A percentile compares a stretch with the other conserved stretches of the same genome.
Conservation (phyloP, 2,888 invertebrate species). For the Nymphalis c-album region DNA sequence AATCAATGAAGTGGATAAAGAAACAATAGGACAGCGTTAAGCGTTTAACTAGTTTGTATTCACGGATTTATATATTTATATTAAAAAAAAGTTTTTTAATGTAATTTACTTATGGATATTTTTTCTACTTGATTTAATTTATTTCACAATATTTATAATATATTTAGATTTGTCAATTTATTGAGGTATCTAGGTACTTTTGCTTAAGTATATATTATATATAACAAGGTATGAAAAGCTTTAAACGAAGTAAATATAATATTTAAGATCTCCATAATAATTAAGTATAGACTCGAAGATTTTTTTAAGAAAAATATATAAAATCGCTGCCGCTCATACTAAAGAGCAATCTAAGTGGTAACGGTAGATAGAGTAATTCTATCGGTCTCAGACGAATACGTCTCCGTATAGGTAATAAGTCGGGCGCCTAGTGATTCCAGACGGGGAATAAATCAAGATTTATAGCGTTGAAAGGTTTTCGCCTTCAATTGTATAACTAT, state of each 20-base stretch:
- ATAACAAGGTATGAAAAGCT: too few relatives aligned
- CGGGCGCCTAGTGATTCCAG: constrained; percentile 34
- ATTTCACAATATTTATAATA: too few relatives aligned
- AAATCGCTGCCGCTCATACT: constrained; percentile 1
- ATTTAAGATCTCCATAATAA: too few relatives aligned
- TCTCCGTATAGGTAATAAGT: constrained; percentile 35
- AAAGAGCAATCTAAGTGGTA: constrained; percentile 5
- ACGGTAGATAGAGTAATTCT: constrained; percentile 29
- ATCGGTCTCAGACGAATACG: constrained; percentile 30
- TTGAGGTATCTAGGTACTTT: too few relatives aligned
- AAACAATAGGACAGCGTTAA: neutral
- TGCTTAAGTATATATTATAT: too few relatives aligned
- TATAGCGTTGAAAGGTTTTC: constrained; percentile 33
- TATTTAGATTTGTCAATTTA: too few relatives aligned
- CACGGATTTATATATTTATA: neutral
- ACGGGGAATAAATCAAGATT: constrained; percentile 37
- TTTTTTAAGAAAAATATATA: neutral
- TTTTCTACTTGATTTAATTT: too few relatives aligned
- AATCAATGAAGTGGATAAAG: constrained; percentile 8
- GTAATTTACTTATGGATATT: too few relatives aligned
- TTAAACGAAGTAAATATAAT: too few relatives aligned
- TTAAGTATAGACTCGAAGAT: too few relatives aligned
- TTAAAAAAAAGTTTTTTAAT: neutral
- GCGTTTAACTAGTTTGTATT: neutral
- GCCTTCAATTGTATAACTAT: constrained; percentile 33